A percentile compares a stretch with the other conserved stretches of the same genome.
Conservation (phyloP, 2,888 invertebrate species). For the Sarcophaga carnaria region DNA sequence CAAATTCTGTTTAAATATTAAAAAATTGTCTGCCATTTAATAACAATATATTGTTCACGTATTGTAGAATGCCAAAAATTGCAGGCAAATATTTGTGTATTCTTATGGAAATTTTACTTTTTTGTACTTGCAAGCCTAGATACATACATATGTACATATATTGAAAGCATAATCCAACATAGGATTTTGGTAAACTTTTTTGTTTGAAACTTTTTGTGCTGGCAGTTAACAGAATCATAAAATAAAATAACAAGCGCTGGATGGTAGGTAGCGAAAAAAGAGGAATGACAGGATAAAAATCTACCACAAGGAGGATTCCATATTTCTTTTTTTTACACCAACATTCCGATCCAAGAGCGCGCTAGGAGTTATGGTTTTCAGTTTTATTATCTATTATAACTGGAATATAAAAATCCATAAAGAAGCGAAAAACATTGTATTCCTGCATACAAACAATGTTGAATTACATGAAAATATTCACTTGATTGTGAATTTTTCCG, state of each 20-base stretch:
- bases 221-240: slow-evolving; percentile 33
- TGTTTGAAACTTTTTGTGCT: neutral
- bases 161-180: slow-evolving; percentile 14
- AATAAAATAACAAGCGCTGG: neutral
- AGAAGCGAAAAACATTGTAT: neutral
- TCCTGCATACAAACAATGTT: neutral
- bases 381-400: slow-evolving; percentile 17
- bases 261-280: neutral
- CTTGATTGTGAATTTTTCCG: slow-evolving; percentile 11
- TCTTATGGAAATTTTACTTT: neutral
- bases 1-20: neutral
- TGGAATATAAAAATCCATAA: slow-evolving; percentile 1
- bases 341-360: neutral
- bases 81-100: neutral
- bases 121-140: neutral
- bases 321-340: slow-evolving; percentile 21
- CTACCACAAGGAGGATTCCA: slow-evolving; percentile 54
- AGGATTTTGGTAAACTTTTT: neutral
- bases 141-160: too few species aligned
- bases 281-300: slow-evolving; percentile 30
- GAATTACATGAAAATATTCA: slow-evolving; percentile 54
- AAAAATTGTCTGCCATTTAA: neutral
- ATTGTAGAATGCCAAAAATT: neutral
- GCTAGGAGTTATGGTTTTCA: slow-evolving; percentile 21
- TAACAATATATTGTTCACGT: neutral